phyloP scores from a whole-genome alignment of 2,888 invertebrate species.

The Metalampra italica region DNA sequence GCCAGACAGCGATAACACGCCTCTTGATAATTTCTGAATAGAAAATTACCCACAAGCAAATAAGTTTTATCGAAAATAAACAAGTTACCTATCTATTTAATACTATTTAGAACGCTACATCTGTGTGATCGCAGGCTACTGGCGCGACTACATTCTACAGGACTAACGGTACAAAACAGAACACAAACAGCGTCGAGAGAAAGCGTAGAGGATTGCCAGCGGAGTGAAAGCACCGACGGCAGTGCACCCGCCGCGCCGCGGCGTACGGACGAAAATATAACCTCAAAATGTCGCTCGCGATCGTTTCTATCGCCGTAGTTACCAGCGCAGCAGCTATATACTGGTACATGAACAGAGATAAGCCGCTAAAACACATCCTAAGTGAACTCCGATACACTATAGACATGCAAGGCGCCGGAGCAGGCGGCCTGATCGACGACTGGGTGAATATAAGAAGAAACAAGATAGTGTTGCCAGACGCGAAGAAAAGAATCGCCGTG shows the following conservation, averaged over 20 bases:
- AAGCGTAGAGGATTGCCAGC: constrained; percentile 66
- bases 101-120: no score
- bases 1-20: constrained; percentile 40
- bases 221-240: constrained; percentile 63
- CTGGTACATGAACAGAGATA: constrained; percentile 74
- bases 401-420: constrained; percentile 80
- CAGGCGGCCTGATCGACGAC: constrained; percentile 79
- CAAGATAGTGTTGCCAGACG: constrained; percentile 80
- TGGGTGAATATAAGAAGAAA: constrained; percentile 75
- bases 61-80: not conserved
- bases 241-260: constrained; percentile 52
- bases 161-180: constrained; percentile 62
- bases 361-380: constrained; percentile 70
- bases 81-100: no score
- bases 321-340: constrained; percentile 50
- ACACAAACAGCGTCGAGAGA: constrained; percentile 59
- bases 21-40: not conserved
- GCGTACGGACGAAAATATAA: constrained; percentile 54
- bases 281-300: constrained; percentile 57
- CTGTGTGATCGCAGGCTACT: not conserved
- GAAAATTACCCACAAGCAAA: not conserved
- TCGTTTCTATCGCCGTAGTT: constrained; percentile 44
- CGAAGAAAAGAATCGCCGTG: constrained; percentile 84
- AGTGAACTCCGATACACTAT: constrained; percentile 74
- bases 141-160: constrained; percentile 19